phyloP scores from a whole-genome alignment of 2,888 invertebrate species.

The Scaptomyza flava region DNA sequence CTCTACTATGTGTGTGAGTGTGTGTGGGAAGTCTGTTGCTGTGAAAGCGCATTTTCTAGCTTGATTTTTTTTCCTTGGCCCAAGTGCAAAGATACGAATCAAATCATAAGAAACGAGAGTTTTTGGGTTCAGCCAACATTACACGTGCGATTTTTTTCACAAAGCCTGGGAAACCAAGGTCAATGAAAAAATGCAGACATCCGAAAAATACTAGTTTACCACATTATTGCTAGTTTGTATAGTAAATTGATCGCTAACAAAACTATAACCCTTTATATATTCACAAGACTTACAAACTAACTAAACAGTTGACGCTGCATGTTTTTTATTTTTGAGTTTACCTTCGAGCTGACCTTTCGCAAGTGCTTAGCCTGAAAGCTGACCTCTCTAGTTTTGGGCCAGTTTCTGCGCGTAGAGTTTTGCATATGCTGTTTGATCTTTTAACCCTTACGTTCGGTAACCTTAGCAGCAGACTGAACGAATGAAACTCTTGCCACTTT shows the following conservation, averaged over 20 bases:
- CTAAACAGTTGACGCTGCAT: conserved; percentile 1
- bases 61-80: conserved; percentile 52
- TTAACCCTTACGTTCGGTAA: conserved; percentile 31
- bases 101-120: conserved; percentile 13
- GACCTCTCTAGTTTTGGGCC: conserved; percentile 28
- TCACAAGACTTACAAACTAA: conserved; percentile 19
- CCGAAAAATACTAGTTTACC: background rate
- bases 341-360: conserved; percentile 25
- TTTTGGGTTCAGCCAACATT: conserved; percentile 33
- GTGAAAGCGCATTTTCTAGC: conserved; percentile 49
- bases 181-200: conserved; percentile 11
- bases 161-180: conserved; percentile 37
- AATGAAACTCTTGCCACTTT: conserved; percentile 37
- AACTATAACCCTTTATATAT: background rate
- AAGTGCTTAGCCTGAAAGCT: background rate
- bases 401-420: conserved; percentile 24
- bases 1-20: conserved; percentile 14
- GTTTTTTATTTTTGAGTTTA: conserved; percentile 2
- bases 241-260: conserved; percentile 2
- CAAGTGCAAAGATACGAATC: conserved; percentile 34
- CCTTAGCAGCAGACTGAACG: conserved; percentile 28
- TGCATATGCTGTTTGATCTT: conserved; percentile 49
- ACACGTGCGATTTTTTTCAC: conserved; percentile 64
- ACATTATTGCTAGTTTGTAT: conserved; percentile 6
- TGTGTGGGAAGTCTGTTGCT: conserved; percentile 24